Evolutionary conservation across 2,888 invertebrate genomes (phyloP).

Genomic region (Eupeodes luniger): DNA sequence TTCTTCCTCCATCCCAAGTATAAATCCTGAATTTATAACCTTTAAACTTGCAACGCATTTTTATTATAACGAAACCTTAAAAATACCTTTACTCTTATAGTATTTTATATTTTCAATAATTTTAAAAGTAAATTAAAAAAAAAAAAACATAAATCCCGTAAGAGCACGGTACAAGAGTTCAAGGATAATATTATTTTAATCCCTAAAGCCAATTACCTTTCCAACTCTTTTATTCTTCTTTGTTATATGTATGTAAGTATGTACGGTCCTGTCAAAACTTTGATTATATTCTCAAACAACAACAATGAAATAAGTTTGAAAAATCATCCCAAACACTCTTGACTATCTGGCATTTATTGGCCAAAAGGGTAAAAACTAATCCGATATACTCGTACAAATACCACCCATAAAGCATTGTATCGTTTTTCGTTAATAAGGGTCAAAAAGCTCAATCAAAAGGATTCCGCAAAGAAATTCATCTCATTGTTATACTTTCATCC

Average conservation of each 20-base stretch:
- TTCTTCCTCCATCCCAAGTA: too few relatives aligned
- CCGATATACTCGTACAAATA: neutral
- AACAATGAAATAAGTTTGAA: slow-evolving; percentile 39
- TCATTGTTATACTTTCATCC: slow-evolving; percentile 65
- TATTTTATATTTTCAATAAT: neutral
- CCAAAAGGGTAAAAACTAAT: slow-evolving; percentile 4
- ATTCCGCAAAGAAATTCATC: slow-evolving; percentile 57
- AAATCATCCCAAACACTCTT: slow-evolving; percentile 50
- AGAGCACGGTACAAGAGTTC: too few relatives aligned
- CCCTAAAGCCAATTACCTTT: slow-evolving; percentile 22
- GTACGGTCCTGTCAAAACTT: neutral
- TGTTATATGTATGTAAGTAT: neutral
- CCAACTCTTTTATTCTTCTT: neutral
- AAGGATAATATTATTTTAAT: neutral
- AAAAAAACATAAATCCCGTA: neutral
- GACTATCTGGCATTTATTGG: slow-evolving; percentile 14
- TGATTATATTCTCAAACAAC: slow-evolving; percentile 38
- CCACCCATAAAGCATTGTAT: slow-evolving; percentile 1
- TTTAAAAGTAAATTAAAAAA: neutral
- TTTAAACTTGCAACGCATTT: too few relatives aligned
- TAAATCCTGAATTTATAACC: too few relatives aligned
- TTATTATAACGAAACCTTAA: too few relatives aligned
- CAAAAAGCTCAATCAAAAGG: slow-evolving; percentile 69
- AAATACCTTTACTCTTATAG: too few relatives aligned
- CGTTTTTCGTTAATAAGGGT: slow-evolving; percentile 65